A percentile compares a stretch with the other conserved stretches of the same genome.
These are phyloP conservation scores for Patella ulyssiponensis DNA, from an alignment of 2,888 invertebrate genomes.

Conservation along the genomic window DNA sequence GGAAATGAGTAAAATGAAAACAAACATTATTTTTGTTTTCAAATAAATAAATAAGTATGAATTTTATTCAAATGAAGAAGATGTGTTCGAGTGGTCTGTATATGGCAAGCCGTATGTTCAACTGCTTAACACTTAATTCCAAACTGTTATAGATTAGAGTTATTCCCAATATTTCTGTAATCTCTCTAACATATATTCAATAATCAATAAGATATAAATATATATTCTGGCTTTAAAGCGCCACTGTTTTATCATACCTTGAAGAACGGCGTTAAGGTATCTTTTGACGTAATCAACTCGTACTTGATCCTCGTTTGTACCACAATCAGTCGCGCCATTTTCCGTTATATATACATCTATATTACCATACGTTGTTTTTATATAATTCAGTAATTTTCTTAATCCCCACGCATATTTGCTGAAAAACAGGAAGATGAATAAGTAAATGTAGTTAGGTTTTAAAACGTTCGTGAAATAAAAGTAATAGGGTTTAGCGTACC, in stretches of 20 bases:
- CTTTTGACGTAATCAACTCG: conserved; percentile 59
- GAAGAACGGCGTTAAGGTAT: conserved; percentile 61
- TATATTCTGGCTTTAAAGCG: no score
- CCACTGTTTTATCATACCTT: conserved; percentile 45
- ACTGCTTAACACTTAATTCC: not conserved
- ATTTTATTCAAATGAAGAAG: no score
- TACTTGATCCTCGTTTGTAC: conserved; percentile 56
- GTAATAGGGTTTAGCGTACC: no score
- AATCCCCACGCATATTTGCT: conserved; percentile 43
- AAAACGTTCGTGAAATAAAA: no score
- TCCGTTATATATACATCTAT: conserved; percentile 59
- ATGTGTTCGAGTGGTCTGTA: no score
- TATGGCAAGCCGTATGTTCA: no score
- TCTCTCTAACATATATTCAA: no score
- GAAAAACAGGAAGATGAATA: not conserved
- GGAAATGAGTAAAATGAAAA: not conserved
- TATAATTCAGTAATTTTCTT: conserved; percentile 47
- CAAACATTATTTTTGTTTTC: not conserved
- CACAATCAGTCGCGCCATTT: conserved; percentile 60
- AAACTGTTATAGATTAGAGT: no score
- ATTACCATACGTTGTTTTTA: conserved; percentile 50
- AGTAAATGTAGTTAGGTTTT: no score
- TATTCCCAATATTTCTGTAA: no score
- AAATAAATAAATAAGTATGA: no score
- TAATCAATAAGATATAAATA: no score